phyloP scores from a whole-genome alignment of 2,113 vertebrate genomes.

The Callithrix jacchus region DNA sequence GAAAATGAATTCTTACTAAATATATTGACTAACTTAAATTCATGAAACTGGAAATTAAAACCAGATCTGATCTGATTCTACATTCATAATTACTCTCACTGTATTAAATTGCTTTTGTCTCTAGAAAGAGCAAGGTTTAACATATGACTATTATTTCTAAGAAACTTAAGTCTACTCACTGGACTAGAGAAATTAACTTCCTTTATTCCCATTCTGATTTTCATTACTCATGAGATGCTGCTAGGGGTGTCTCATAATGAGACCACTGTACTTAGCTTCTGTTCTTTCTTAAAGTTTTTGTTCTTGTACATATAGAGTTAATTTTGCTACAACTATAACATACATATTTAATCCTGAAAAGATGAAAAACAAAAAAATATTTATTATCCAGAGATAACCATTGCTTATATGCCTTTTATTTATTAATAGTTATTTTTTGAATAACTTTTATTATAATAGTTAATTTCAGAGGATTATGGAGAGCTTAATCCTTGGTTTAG shows the following conservation, averaged over 20 bases:
- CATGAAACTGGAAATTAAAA: conserved; percentile 39
- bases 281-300: not conserved
- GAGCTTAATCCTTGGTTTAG: conserved; percentile 13
- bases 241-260: not conserved
- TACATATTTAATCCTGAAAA: not conserved
- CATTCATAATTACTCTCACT: not conserved
- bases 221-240: not conserved
- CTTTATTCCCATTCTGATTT: not conserved
- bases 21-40: not conserved
- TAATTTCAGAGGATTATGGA: not conserved
- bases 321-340: not conserved
- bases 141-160: conserved; percentile 12
- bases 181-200: not conserved
- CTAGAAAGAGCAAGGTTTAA: not conserved
- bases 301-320: conserved; percentile 22
- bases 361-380: conserved; percentile 26
- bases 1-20: not conserved
- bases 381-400: not conserved
- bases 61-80: not conserved
- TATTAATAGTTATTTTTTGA: conserved; percentile 18
- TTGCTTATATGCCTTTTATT: not conserved
- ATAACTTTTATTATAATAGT: not conserved
- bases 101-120: not conserved
- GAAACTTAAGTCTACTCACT: not conserved
- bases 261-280: not conserved